Conservation (phyloP, 2,797 vertebrate genomes). For the Chromis chromis region DNA sequence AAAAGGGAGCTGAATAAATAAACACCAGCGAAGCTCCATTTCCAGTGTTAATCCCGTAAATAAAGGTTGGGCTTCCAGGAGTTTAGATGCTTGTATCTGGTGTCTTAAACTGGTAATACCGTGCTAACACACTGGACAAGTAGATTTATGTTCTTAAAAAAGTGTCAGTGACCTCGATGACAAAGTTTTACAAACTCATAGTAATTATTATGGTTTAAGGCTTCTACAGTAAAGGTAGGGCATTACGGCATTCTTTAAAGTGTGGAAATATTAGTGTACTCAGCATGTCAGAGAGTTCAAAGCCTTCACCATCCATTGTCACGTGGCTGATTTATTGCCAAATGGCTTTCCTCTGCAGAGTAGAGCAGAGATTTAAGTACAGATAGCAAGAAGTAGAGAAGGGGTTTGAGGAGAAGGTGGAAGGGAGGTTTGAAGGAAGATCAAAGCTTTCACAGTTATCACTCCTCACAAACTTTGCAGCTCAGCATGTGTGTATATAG, state of each 20-base stretch:
- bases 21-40: slow-evolving; percentile 56
- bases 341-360: slow-evolving; percentile 45
- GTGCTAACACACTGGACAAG: slow-evolving; percentile 40
- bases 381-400: slow-evolving; percentile 17
- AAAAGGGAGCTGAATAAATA: slow-evolving; percentile 48
- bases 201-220: slow-evolving; percentile 38
- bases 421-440: slow-evolving; percentile 28
- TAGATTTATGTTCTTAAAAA: slow-evolving; percentile 53
- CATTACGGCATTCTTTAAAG: slow-evolving; percentile 43
- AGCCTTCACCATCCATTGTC: slow-evolving; percentile 52
- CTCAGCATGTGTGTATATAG: slow-evolving; percentile 8
- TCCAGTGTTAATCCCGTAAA: slow-evolving; percentile 54
- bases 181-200: slow-evolving; percentile 29
- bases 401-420: not conserved
- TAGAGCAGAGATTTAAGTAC: slow-evolving; percentile 14
- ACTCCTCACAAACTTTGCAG: slow-evolving; percentile 7
- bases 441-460: slow-evolving; percentile 31
- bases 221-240: slow-evolving; percentile 37
- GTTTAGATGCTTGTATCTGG: slow-evolving; percentile 50
- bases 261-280: slow-evolving; percentile 42
- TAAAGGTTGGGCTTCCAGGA: slow-evolving; percentile 27
- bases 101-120: slow-evolving; percentile 36
- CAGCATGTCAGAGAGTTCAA: slow-evolving; percentile 33
- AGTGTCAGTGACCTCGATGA: slow-evolving; percentile 23
- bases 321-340: slow-evolving; percentile 58